Evolutionary conservation across 2,888 invertebrate genomes (phyloP), one percentile per base, ranked within the genome.

Genomic region (Pachliopta kotzebuea): DNA sequence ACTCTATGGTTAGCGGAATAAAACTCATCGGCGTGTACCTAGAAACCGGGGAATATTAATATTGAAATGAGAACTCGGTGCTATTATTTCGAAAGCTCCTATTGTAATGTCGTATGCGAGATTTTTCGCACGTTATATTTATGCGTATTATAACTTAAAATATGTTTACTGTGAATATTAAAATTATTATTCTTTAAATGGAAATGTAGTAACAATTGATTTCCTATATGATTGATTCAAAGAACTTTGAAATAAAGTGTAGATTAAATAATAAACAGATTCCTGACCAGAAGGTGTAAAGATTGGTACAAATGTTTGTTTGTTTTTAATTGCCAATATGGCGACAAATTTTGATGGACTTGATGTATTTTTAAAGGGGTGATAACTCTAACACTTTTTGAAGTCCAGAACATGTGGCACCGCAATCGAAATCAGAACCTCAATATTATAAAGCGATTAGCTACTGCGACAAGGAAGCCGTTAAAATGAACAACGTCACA

Each of bases 11-110:
- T 66, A 62, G 66, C 72, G 67, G 70, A 71, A 74, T 76, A 74
- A 78, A 80, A 77, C 76, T 80, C 80, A 79, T 81, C 80, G 77
- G 68, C 72, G 75, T 79, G 77, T 80, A 72, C 72, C 72, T 72
- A 72, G 72, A 70, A 76, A 77, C 76, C 74, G 74, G 70, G 73
- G 77, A 79, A 83, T 84, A 86, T 87, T 86, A 85, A 87, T 86
- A 86, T 85, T 77, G 80, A 76, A 86, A 86, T 85, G 84, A 82
- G 78, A 79, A 73, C 70, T 56, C 67, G 66, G 56, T 63, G 64
- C 70, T 64, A 60, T 56, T 79, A 84, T 83, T 79, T 71, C 74
- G 67, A 67, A 71, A 72, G 66, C 69, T 66, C 49, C 69, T 72
- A 76, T 76, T 75, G 74, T 66, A 60, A 52, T 66, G 69, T 60